Base-by-base conservation (phyloP, 2,888 invertebrate genomes). In the Drosophila kokeensis region DNA sequence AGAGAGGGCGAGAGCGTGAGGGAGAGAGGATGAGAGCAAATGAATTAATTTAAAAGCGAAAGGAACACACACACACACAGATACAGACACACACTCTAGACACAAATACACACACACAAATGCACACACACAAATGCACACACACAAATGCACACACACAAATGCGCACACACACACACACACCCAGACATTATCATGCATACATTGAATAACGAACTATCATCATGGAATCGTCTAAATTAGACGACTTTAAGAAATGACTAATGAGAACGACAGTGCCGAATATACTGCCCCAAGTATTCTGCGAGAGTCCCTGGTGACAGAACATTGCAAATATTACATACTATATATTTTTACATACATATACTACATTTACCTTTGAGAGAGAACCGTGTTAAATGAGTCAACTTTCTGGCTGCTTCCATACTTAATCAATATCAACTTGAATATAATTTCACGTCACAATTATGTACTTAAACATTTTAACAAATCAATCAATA, bases 151-250 rank as follows among this genome's bases (percentile, higher is more conserved):
- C 21, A 21, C 21, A 21, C 40, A 40, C 40, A n/a, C n/a, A 40
- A 40, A 10, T 40, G 38, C n/a, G 11, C 21, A 57, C 38, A 62
- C 53, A 70, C 29, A 58, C 36, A 38, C 6, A 74, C 27, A 63
- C 40, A 55, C 21, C 49, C 21, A 61, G 15, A 65, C 57, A 71
- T 76, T 48, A 73, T 69, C 68, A 76, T 54, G 52, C 64, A 66
- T 69, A 57, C 49, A 65, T 74, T 61, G 49, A 71, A 73, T 52
- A 81, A 68, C 70, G 57, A 80, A 71, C 55, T 72, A 70, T 77
- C 74, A 80, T 76, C 77, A 78, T 71, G 69, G 65, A 86, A 79
- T 88, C 81, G 87, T 87, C 87, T 86, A 87, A 87, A 87, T 88
- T 88, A 88, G 87, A 87, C 88, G 87, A 77, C 61, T 65, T 76